A percentile compares a stretch with the other conserved stretches of the same genome.
phyloP scores from a whole-genome alignment of 2,797 vertebrate genomes.

The Neomorphus geoffroyi region DNA sequence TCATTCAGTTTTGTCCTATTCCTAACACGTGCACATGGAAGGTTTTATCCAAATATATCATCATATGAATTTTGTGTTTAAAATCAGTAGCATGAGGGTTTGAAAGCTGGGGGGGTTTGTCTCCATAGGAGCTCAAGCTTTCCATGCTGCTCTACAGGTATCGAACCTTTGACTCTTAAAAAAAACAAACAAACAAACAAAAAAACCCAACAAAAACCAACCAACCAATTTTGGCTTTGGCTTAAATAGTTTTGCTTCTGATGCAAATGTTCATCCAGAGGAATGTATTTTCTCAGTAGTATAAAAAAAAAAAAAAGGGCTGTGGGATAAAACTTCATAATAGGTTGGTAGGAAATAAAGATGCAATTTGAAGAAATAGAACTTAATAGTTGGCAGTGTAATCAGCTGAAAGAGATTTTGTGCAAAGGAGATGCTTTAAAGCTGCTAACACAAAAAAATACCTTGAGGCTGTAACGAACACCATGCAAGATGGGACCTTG shows the following conservation, averaged over 20 bases:
- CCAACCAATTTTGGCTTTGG: background rate
- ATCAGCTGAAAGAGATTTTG: background rate
- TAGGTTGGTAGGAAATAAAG: background rate
- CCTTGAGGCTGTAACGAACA: background rate
- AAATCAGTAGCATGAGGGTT: background rate
- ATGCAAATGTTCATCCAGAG: background rate
- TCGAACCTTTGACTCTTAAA: background rate
- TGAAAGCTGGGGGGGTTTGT: background rate
- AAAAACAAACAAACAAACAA: no score
- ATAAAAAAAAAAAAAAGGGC: background rate
- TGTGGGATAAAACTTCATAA: background rate
- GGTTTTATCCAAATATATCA: background rate
- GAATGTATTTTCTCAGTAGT: background rate
- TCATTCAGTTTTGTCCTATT: background rate
- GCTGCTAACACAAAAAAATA: background rate
- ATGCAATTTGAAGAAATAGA: background rate
- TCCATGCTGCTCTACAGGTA: background rate
- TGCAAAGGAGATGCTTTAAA: background rate
- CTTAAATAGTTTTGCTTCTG: background rate
- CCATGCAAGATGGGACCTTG: background rate
- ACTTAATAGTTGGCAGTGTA: background rate
- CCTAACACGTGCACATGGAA: rapidly evolving
- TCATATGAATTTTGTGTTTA: background rate
- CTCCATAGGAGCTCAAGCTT: background rate
- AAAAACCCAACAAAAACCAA: no score